Evolutionary conservation across 2,113 vertebrate species (phyloP).

Genomic region (Nothoprocta pentlandii): DNA sequence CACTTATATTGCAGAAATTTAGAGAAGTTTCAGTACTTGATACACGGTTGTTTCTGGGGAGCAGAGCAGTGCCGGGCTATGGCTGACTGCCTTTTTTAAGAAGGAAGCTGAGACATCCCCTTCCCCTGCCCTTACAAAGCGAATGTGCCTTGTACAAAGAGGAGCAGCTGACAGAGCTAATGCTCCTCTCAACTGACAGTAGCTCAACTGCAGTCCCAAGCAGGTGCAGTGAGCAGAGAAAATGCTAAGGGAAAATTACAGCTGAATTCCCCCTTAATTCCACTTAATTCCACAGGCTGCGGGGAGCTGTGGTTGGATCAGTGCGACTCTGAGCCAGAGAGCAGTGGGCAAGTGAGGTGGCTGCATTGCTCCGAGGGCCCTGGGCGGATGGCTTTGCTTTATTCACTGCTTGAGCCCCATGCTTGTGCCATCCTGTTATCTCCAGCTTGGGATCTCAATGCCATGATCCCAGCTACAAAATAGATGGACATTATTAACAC

Average conservation of each 20-base stretch:
- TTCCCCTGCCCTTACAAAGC: slow-evolving; percentile 2
- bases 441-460: background rate
- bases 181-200: background rate
- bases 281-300: background rate
- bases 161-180: background rate
- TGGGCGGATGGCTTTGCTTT: background rate
- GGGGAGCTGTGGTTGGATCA: background rate
- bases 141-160: background rate
- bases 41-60: background rate
- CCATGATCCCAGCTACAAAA: background rate
- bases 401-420: background rate
- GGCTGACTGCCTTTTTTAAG: background rate
- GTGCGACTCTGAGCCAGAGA: background rate
- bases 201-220: background rate
- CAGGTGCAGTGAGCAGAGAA: background rate
- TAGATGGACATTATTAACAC: background rate
- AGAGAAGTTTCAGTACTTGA: background rate
- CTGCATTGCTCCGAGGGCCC: fast-evolving
- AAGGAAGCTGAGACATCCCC: slow-evolving; percentile 2
- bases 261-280: background rate
- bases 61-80: background rate
- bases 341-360: background rate
- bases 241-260: background rate
- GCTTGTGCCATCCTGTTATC: background rate
- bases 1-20: background rate